Base-by-base conservation (phyloP, 2,888 invertebrate genomes). In the Euphydryas editha region DNA sequence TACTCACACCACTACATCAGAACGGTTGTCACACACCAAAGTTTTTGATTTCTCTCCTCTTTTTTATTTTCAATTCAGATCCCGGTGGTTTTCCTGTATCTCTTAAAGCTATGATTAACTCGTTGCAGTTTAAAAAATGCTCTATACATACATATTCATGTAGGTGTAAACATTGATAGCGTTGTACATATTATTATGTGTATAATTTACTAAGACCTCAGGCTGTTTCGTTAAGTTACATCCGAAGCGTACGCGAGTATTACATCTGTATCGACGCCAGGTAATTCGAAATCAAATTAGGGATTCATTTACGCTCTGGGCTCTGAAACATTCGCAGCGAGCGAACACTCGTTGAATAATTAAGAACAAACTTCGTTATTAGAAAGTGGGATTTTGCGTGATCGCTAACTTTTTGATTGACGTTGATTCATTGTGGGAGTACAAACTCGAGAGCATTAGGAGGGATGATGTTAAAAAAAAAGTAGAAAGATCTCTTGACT, bases 291-390 rank as follows among this genome's bases (percentile, higher is more conserved):
- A 20, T 55, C 44, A 46, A 62, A 55, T 55, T 62, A 62, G 18
- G 20, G 61, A 55, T 55, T 62, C 61, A 62, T 51, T 51, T 51
- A 51, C n/a, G 49, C 49, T 21, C 21, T 15, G 47, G 13, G 11
- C 20, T 54, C 44, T 54, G 61, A 36, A 61, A 61, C 55, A 61
- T 42, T 62, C 24, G 2, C 21, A 42, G n/a, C 46, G 37, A 56
- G 46, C 44, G 55, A 56, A 56, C 30, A 62, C 56, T 56, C 13
- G 13, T n/a, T 62, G 56, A 62, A 62, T 62, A 62, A 62, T 62
- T 62, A 62, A 62, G 37, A 62, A 18, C 36, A 21, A 56, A 62
- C 62, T 62, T 62, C 44, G 56, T 56, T 62, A n/a, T 46, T 56
- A 20, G 44, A 56, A 56, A 46, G 55, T 55, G 56, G 56, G 20